These are phyloP conservation scores for Urocyon cinereoargenteus DNA, from an alignment of 2,797 vertebrate genomes.

Conservation along the genomic window DNA sequence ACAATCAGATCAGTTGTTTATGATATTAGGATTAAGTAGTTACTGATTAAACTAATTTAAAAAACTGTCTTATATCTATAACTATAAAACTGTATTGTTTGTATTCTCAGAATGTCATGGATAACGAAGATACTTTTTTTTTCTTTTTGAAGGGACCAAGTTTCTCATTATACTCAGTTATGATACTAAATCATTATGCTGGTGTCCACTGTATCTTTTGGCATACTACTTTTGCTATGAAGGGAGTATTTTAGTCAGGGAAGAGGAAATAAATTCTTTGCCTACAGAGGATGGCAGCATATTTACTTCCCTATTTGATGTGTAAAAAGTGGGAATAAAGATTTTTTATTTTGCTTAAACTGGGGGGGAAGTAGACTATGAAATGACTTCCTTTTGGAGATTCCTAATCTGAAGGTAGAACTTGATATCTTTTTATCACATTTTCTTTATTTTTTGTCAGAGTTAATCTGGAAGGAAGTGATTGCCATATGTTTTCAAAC, in stretches of 20 bases:
- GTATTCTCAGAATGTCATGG: background rate
- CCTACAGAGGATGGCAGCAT: background rate
- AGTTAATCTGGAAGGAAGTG: background rate
- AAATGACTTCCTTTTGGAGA: constrained; percentile 24
- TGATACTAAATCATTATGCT: background rate
- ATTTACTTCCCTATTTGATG: constrained; percentile 2
- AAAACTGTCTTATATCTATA: background rate
- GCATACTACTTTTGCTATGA: background rate
- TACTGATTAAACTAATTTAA: background rate
- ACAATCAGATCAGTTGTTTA: background rate
- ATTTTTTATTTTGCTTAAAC: constrained; percentile 44
- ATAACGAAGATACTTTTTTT: background rate
- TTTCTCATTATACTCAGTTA: background rate
- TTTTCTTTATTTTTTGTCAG: background rate
- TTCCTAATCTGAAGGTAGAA: background rate
- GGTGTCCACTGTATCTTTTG: background rate
- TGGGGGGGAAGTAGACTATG: constrained; percentile 16
- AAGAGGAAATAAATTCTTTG: background rate
- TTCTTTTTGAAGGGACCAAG: background rate
- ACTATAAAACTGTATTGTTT: background rate
- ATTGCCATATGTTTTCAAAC: constrained; percentile 35
- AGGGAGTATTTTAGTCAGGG: background rate
- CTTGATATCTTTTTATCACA: constrained; percentile 17
- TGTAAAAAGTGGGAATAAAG: constrained; percentile 13
- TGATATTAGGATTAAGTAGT: constrained; percentile 19